These are phyloP conservation scores for Dicycla oo DNA, from an alignment of 2,888 invertebrate species.

Conservation along the genomic window DNA sequence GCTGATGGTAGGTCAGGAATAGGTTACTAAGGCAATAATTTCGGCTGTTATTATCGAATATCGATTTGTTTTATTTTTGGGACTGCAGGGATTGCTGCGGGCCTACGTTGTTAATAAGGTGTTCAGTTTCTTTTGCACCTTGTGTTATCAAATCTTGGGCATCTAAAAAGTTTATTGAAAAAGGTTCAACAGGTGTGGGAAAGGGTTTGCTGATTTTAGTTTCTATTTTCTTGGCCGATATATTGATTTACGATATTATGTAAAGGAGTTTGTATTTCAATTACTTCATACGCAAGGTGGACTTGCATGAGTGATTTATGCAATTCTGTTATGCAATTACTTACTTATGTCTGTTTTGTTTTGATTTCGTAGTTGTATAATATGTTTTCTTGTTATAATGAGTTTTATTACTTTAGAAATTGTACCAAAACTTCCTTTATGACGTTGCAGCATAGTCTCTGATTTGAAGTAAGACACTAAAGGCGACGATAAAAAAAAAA, in stretches of 20 bases:
- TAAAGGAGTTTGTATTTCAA: constrained; percentile 29
- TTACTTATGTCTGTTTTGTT: neutral
- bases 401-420: neutral
- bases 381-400: too few relatives aligned
- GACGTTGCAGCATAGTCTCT: too few relatives aligned
- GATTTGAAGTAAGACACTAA: neutral
- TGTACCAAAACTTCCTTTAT: neutral
- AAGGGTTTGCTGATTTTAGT: constrained; percentile 67
- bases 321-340: constrained; percentile 23
- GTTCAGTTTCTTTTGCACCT: constrained; percentile 87
- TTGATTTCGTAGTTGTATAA: neutral
- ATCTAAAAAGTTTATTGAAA: constrained; percentile 80
- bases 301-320: constrained; percentile 26
- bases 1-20: constrained; percentile 86
- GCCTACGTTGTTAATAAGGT: constrained; percentile 82
- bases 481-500: neutral
- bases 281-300: constrained; percentile 39
- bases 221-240: constrained; percentile 56
- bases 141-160: constrained; percentile 82
- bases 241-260: constrained; percentile 50
- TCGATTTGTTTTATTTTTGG: constrained; percentile 85
- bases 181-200: constrained; percentile 78
- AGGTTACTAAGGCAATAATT: constrained; percentile 84
- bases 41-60: constrained; percentile 81
- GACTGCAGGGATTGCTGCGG: constrained; percentile 74